These are phyloP conservation scores for Drosophila mettleri DNA, from an alignment of 2,888 invertebrate species.

Conservation along the genomic window DNA sequence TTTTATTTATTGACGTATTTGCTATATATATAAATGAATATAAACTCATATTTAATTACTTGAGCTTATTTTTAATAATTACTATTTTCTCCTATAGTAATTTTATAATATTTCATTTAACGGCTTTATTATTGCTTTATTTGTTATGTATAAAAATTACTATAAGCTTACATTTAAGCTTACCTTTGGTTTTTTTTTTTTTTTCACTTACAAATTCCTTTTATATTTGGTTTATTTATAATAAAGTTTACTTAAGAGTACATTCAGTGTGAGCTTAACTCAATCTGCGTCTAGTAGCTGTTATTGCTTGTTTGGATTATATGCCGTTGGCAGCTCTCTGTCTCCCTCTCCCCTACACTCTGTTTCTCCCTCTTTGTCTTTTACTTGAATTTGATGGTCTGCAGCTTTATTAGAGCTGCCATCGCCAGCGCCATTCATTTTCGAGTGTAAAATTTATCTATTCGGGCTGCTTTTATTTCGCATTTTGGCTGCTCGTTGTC, in stretches of 20 bases:
- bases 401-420: slow-evolving; percentile 40
- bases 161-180: background rate
- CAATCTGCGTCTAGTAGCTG: slow-evolving; percentile 11
- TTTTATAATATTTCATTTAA: no score
- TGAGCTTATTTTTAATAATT: no score
- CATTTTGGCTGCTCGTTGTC: slow-evolving; percentile 35
- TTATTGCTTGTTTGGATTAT: slow-evolving; percentile 10
- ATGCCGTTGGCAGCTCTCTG: background rate
- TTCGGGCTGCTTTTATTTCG: slow-evolving; percentile 46
- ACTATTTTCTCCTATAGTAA: no score
- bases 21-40: no score
- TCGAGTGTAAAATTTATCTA: slow-evolving; percentile 39
- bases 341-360: background rate
- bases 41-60: no score
- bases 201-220: background rate
- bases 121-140: no score
- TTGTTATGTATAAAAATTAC: no score
- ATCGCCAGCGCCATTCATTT: slow-evolving; percentile 13
- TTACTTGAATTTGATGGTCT: slow-evolving; percentile 34
- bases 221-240: background rate
- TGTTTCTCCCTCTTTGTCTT: slow-evolving; percentile 4
- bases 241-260: background rate
- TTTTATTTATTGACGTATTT: no score
- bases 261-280: slow-evolving; percentile 21
- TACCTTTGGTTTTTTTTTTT: background rate